Conservation (phyloP, 2,888 invertebrate species). For the Endomychus coccineus region DNA sequence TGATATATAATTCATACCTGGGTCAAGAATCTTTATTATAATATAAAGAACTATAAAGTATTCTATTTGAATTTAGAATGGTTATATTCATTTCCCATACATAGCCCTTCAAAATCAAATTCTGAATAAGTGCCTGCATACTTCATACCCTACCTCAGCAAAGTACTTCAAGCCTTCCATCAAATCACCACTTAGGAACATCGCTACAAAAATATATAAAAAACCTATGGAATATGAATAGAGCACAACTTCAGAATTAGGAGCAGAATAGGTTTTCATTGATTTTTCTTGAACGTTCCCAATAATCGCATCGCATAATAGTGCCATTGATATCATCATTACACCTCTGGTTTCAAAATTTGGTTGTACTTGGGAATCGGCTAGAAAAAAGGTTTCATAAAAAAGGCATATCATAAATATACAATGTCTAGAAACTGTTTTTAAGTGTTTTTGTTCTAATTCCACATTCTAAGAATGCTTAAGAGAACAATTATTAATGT, state of each 20-base stretch:
- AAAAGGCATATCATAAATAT: constrained; percentile 2
- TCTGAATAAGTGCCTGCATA: too few species aligned
- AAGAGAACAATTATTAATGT: too few species aligned
- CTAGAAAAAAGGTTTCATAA: constrained; percentile 50
- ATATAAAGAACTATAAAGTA: too few species aligned
- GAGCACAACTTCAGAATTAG: constrained; percentile 85
- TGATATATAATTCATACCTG: too few species aligned
- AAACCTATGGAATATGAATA: constrained; percentile 89
- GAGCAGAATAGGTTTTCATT: constrained; percentile 75
- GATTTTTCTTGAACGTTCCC: constrained; percentile 96
- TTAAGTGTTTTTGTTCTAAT: too few species aligned
- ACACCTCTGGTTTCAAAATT: constrained; percentile 65
- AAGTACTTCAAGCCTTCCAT: constrained; percentile 70
- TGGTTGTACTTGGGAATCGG: constrained; percentile 68
- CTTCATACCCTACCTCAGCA: constrained; percentile 55
- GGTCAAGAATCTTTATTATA: too few species aligned
- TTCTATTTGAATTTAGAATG: too few species aligned
- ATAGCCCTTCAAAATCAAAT: too few species aligned
- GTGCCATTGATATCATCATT: constrained; percentile 70
- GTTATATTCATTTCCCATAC: too few species aligned
- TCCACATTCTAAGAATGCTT: too few species aligned
- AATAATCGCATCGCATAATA: constrained; percentile 90
- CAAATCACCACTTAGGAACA: constrained; percentile 66
- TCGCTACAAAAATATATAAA: constrained; percentile 67
- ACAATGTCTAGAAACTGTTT: too few species aligned